Percentiles rank a stretch among this genome's conserved stretches.
Conservation (phyloP, 2,888 invertebrate genomes). For the Cinara cedri region DNA sequence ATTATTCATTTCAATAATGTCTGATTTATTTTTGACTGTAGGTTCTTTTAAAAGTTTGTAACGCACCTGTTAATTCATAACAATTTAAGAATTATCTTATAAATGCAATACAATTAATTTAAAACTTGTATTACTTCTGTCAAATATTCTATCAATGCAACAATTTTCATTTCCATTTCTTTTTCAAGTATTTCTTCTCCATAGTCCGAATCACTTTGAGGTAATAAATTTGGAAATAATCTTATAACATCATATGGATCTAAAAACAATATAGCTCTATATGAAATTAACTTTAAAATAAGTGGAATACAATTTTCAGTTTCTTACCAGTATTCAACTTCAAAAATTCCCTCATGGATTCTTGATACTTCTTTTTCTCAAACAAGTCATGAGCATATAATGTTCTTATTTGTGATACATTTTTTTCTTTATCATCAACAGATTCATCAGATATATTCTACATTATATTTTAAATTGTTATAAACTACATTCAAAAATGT, state of each 20-base stretch:
- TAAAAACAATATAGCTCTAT: slow-evolving; percentile 61
- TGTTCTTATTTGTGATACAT: slow-evolving; percentile 86
- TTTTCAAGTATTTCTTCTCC: slow-evolving; percentile 64
- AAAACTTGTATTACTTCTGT: slow-evolving; percentile 71
- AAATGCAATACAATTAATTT: neutral
- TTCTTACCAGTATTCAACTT: slow-evolving; percentile 76
- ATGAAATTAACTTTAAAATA: no score
- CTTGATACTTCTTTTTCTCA: slow-evolving; percentile 82
- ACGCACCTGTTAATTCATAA: slow-evolving; percentile 61
- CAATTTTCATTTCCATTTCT: slow-evolving; percentile 80
- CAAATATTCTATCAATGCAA: slow-evolving; percentile 88
- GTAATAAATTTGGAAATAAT: slow-evolving; percentile 87
- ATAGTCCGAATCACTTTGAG: slow-evolving; percentile 64
- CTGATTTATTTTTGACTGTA: slow-evolving; percentile 61
- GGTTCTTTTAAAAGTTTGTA: slow-evolving; percentile 61
- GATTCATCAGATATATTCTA: slow-evolving; percentile 84
- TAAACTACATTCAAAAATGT: slow-evolving; percentile 32
- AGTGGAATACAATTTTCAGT: no score
- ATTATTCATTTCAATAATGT: slow-evolving; percentile 61
- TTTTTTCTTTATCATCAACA: slow-evolving; percentile 79
- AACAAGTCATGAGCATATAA: slow-evolving; percentile 91
- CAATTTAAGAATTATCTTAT: slow-evolving; percentile 59
- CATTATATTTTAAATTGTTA: slow-evolving; percentile 59
- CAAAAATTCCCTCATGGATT: slow-evolving; percentile 90
- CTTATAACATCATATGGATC: slow-evolving; percentile 96